Percentiles rank a stretch among this genome's conserved stretches.
Evolutionary conservation across 1,140 invertebrate genomes (phyloP).

Genomic region (Camponotus vicinus): DNA sequence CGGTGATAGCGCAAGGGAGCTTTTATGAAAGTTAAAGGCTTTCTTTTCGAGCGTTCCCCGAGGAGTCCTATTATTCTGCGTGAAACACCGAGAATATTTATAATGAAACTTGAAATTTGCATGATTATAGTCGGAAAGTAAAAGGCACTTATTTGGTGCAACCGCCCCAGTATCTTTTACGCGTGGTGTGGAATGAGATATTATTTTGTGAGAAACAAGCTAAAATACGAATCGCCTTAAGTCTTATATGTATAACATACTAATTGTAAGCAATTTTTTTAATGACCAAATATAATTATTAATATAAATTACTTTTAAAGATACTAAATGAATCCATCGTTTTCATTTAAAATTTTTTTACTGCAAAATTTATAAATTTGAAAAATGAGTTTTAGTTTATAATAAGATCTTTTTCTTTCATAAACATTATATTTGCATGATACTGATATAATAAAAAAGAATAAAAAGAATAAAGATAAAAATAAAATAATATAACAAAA

Average conservation of each 20-base stretch:
- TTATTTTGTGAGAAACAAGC: background rate
- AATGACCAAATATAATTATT: background rate
- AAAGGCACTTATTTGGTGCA: conserved; percentile 12
- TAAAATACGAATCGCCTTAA: background rate
- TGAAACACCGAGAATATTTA: conserved; percentile 43
- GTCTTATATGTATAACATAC: background rate
- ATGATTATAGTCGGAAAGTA: conserved; percentile 47
- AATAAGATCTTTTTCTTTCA: background rate
- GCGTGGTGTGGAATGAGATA: background rate
- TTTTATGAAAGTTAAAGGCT: conserved; percentile 57
- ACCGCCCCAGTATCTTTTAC: background rate
- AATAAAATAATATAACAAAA: too few relatives aligned
- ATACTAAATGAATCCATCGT: background rate
- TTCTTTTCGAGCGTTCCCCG: conserved; percentile 44
- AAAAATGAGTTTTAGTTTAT: background rate
- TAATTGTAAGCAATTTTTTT: background rate
- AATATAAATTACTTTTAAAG: background rate
- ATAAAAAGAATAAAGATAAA: too few relatives aligned
- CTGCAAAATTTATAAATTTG: background rate
- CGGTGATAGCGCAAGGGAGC: background rate
- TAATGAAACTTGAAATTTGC: conserved; percentile 38
- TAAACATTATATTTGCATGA: background rate
- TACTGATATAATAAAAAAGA: too few relatives aligned
- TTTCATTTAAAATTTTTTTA: background rate
- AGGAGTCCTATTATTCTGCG: conserved; percentile 51